Evolutionary conservation across 1,140 invertebrate species (phyloP).

Genomic region (Rhopalosiphum maidis): DNA sequence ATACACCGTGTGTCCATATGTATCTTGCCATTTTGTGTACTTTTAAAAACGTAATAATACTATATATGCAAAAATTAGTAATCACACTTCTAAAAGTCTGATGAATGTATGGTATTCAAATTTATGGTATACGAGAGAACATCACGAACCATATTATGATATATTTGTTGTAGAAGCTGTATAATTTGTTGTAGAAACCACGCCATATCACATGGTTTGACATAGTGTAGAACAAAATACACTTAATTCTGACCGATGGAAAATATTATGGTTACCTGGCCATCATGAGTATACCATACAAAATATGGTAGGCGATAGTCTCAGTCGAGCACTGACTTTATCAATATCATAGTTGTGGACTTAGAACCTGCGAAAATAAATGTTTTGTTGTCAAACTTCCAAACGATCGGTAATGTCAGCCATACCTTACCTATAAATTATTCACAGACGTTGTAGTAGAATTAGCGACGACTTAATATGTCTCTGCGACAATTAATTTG

Average conservation of each 20-base stretch:
- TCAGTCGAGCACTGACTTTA: neutral
- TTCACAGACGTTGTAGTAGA: neutral
- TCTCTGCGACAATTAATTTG: neutral
- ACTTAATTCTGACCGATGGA: neutral
- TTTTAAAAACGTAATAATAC: too few relatives aligned
- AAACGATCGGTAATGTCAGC: neutral
- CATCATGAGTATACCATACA: neutral
- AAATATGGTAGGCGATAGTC: neutral
- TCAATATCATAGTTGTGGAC: neutral
- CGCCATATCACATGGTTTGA: neutral
- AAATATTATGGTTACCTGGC: neutral
- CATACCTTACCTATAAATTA: neutral
- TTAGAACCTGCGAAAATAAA: neutral
- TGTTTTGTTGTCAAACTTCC: neutral
- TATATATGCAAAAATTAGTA: neutral
- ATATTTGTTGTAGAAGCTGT: too few relatives aligned
- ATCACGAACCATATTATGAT: too few relatives aligned
- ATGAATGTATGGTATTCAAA: neutral
- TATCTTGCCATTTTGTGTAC: too few relatives aligned
- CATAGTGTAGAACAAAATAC: neutral
- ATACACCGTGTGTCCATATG: too few relatives aligned
- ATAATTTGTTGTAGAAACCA: too few relatives aligned
- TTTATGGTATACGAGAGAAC: neutral
- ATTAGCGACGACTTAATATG: neutral
- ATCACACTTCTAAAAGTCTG: neutral